Conservation (phyloP, 2,113 vertebrate species). For the Gambusia holbrooki region DNA sequence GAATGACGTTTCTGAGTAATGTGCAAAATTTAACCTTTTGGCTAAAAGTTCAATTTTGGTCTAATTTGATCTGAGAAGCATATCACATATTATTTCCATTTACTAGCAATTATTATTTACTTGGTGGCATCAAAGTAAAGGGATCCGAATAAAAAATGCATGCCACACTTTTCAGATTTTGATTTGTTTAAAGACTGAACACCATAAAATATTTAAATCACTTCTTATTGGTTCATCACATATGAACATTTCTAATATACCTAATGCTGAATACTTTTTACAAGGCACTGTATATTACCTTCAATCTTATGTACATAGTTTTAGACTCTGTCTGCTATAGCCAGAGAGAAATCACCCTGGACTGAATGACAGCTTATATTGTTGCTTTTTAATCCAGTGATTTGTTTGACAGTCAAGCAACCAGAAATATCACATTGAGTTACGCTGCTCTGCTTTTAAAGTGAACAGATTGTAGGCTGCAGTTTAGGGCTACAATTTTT, state of each 20-base stretch:
- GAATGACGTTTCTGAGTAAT: not conserved
- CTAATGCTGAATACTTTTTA: too few species aligned
- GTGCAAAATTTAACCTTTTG: not conserved
- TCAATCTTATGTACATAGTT: too few species aligned
- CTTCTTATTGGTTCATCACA: too few species aligned
- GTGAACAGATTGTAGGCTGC: not conserved
- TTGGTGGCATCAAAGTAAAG: too few species aligned
- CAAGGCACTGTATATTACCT: too few species aligned
- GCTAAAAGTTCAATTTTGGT: too few species aligned
- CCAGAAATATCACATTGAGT: constrained; percentile 9
- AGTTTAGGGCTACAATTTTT: constrained; percentile 18
- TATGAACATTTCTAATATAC: too few species aligned
- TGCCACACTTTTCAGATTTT: too few species aligned
- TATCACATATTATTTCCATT: not conserved
- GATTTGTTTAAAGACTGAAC: too few species aligned
- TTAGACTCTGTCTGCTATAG: not conserved
- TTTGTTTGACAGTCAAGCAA: constrained; percentile 1
- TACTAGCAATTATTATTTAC: too few species aligned
- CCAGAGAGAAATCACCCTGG: not conserved
- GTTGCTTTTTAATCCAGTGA: not conserved
- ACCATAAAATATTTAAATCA: too few species aligned
- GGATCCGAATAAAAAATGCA: too few species aligned
- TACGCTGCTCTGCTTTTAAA: not conserved
- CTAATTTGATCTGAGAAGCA: not conserved
- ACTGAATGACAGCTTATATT: constrained; percentile 1